Conservation (phyloP, 2,888 invertebrate species). For the Chrysodeixis includens region DNA sequence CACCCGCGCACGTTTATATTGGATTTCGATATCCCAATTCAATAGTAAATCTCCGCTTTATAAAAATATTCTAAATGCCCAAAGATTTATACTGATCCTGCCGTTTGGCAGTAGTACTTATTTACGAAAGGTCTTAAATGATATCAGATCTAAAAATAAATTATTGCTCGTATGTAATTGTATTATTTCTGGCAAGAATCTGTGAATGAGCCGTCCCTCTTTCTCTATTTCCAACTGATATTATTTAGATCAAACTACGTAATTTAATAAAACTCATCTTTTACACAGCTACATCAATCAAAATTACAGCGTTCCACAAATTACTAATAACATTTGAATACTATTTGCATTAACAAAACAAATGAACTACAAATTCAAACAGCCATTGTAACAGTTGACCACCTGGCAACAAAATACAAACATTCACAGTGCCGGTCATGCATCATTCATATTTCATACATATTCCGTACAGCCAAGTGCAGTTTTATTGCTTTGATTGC, state of each 20-base stretch:
- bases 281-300: no score
- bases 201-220: no score
- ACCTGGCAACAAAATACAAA: constrained; percentile 3
- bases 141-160: constrained; percentile 14
- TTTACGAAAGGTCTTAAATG: constrained; percentile 16
- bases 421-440: constrained; percentile 12
- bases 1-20: constrained; percentile 24
- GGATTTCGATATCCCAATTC: constrained; percentile 20
- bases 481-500: constrained; percentile 43
- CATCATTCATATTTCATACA: constrained; percentile 43
- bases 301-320: no score
- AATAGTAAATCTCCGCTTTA: constrained; percentile 22
- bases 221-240: not conserved
- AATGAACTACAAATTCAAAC: not conserved
- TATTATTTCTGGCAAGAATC: constrained; percentile 1
- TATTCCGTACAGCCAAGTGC: constrained; percentile 25
- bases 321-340: not conserved
- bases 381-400: not conserved
- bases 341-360: not conserved
- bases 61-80: constrained; percentile 29
- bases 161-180: not conserved
- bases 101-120: constrained; percentile 10
- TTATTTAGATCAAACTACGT: not conserved
- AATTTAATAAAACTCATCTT: not conserved
- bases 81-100: constrained; percentile 28